These are phyloP conservation scores for Onychomys leucogaster DNA, from an alignment of 2,797 vertebrate species.

Conservation along the genomic window DNA sequence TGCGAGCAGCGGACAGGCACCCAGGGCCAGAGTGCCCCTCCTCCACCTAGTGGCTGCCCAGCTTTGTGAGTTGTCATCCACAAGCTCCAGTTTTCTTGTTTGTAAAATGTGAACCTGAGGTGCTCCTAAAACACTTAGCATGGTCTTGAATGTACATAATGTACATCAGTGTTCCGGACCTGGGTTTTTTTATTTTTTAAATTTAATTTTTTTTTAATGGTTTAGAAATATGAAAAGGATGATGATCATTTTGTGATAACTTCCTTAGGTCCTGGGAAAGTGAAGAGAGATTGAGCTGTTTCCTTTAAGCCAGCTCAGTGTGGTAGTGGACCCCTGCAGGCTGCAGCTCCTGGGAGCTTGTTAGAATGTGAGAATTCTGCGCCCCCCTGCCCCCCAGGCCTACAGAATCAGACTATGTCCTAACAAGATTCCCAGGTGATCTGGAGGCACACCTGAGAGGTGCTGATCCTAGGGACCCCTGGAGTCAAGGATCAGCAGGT, in stretches of 20 bases:
- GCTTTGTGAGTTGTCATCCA: neutral
- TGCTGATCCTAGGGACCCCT: neutral
- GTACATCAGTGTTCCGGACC: neutral
- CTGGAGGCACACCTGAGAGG: neutral
- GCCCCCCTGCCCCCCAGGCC: neutral
- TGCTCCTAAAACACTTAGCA: neutral
- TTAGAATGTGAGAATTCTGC: slow-evolving; percentile 6
- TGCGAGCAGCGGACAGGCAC: neutral
- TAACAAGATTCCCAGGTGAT: slow-evolving; percentile 41
- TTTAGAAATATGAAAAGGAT: neutral
- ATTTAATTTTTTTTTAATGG: neutral
- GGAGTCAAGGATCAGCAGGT: neutral
- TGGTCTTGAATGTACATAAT: neutral
- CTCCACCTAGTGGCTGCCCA: neutral
- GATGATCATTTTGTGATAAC: neutral
- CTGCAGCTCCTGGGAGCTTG: slow-evolving; percentile 35
- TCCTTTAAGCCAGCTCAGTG: neutral
- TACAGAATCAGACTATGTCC: neutral
- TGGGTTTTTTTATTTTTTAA: neutral
- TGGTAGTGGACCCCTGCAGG: neutral
- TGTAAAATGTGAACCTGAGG: neutral
- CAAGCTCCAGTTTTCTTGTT: neutral
- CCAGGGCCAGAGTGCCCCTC: neutral
- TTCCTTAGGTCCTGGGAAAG: neutral
- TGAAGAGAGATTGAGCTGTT: neutral